Conservation (phyloP, 1,140 invertebrate genomes). For the Atopsyche davidsoni region DNA sequence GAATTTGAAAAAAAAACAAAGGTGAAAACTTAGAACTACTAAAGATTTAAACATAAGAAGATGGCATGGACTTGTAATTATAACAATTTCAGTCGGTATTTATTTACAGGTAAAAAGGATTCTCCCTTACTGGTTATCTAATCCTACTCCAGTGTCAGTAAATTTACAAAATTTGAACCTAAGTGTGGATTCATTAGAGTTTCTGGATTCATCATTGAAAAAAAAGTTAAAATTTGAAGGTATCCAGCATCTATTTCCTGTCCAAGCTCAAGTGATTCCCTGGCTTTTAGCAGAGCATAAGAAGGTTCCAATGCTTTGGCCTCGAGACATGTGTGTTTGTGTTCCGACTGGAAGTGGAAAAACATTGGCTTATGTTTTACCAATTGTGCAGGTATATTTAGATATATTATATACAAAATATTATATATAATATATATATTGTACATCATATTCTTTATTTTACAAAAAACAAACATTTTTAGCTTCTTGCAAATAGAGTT, state of each 20-base stretch:
- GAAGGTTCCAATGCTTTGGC: conserved; percentile 56
- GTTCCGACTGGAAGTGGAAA: conserved; percentile 98
- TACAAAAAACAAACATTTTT: conserved; percentile 6
- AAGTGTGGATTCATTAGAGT: conserved; percentile 53
- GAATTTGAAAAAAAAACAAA: conserved; percentile 45
- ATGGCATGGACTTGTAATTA: background rate
- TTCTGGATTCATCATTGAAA: conserved; percentile 58
- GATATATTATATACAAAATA: conserved; percentile 29
- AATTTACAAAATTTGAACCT: conserved; percentile 58
- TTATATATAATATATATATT: conserved; percentile 7
- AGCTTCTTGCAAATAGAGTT: conserved; percentile 35
- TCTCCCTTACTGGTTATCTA: conserved; percentile 79
- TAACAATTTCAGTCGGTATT: background rate
- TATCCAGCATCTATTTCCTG: conserved; percentile 77
- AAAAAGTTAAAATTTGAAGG: conserved; percentile 63
- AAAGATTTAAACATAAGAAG: too few relatives aligned
- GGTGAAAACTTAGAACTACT: conserved; percentile 34
- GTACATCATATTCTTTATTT: background rate
- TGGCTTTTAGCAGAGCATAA: conserved; percentile 64
- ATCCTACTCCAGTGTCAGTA: conserved; percentile 69
- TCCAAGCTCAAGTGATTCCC: conserved; percentile 81
- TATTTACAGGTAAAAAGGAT: conserved; percentile 57
- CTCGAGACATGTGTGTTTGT: conserved; percentile 90
- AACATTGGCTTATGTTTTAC: conserved; percentile 90
- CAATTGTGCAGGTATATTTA: conserved; percentile 71